Evolutionary conservation across 2,888 invertebrate species (phyloP).

Genomic region (Trileptium ribeirensis): DNA sequence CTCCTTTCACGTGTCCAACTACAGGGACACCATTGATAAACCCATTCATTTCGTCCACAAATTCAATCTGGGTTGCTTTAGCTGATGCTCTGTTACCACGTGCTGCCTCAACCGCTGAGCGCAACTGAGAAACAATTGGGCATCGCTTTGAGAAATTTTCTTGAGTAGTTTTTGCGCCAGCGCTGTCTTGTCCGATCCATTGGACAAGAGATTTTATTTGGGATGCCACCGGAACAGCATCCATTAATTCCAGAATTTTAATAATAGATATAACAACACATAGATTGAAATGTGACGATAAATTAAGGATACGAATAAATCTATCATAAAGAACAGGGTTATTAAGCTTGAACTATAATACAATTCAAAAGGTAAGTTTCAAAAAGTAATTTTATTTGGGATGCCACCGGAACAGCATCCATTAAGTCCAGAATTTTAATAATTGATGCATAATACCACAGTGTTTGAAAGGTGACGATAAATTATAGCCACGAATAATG

Average conservation of each 20-base stretch:
- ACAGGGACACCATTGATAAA: background rate
- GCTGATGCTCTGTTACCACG: background rate
- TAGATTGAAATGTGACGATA: too few species aligned
- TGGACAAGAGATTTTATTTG: background rate
- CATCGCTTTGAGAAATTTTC: background rate
- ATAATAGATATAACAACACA: too few species aligned
- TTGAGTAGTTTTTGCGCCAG: background rate
- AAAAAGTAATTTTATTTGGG: background rate
- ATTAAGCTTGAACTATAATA: too few species aligned
- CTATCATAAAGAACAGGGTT: too few species aligned
- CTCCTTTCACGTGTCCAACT: background rate
- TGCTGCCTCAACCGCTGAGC: background rate
- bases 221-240: background rate
- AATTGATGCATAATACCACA: too few species aligned
- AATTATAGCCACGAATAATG: too few species aligned
- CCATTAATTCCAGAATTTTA: too few species aligned
- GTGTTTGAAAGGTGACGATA: too few species aligned
- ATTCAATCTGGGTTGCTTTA: background rate
- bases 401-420: background rate
- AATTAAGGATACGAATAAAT: too few species aligned
- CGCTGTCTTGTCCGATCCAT: background rate
- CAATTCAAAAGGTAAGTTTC: too few species aligned
- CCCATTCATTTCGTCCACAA: background rate
- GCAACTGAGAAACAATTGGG: background rate
- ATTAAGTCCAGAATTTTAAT: too few species aligned